Evolutionary conservation across 1,140 invertebrate genomes (phyloP).

Genomic region (Drosophila miranda): DNA sequence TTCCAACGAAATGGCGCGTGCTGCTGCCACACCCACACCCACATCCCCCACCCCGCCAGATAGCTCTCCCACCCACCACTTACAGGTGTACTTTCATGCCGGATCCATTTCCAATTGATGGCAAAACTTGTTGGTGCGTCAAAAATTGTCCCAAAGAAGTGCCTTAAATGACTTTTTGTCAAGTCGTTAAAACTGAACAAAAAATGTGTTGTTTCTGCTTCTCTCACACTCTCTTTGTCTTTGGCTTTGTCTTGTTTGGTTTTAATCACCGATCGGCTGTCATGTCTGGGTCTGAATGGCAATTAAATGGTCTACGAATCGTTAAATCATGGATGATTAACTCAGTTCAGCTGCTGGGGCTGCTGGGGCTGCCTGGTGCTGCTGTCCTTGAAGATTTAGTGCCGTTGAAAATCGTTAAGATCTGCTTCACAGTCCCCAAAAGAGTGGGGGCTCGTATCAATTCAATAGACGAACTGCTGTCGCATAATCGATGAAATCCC

Average conservation of each 20-base stretch:
- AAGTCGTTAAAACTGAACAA: slow-evolving; percentile 58
- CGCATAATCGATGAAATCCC: slow-evolving; percentile 65
- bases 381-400: slow-evolving; percentile 76
- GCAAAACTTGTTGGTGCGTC: slow-evolving; percentile 9
- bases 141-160: slow-evolving; percentile 60
- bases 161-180: slow-evolving; percentile 56
- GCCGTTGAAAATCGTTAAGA: slow-evolving; percentile 67
- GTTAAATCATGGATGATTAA: slow-evolving; percentile 76
- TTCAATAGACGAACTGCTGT: slow-evolving; percentile 47
- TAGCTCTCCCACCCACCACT: slow-evolving; percentile 15
- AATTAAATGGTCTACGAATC: slow-evolving; percentile 69
- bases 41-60: background rate
- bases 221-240: background rate
- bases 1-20: slow-evolving; percentile 53
- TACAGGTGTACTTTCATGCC: slow-evolving; percentile 23
- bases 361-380: slow-evolving; percentile 27
- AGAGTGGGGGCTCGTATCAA: background rate
- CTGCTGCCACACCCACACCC: background rate
- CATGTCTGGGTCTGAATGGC: slow-evolving; percentile 52
- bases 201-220: slow-evolving; percentile 14
- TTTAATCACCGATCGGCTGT: slow-evolving; percentile 56
- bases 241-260: slow-evolving; percentile 32
- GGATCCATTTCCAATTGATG: slow-evolving; percentile 26
- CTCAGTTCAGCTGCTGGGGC: slow-evolving; percentile 42
- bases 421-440: slow-evolving; percentile 28